phyloP scores from a whole-genome alignment of 1,140 invertebrate species.

The Argopecten irradians region DNA sequence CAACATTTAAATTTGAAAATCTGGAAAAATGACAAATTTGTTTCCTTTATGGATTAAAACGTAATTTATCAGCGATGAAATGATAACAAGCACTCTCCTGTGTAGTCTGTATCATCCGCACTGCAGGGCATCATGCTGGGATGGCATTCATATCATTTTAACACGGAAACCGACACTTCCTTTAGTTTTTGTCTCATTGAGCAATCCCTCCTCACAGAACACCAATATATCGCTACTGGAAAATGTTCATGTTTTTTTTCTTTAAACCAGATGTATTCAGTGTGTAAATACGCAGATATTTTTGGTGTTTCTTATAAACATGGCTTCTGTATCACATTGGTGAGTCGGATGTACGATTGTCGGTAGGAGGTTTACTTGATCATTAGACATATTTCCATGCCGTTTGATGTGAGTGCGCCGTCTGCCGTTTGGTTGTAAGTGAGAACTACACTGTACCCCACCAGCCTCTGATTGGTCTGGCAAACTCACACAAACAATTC shows the following conservation, averaged over 20 bases:
- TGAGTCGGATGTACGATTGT: neutral
- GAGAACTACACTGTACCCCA: neutral
- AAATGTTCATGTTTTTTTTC: neutral
- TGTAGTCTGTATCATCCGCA: neutral
- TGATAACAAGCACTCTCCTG: neutral
- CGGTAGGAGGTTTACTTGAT: neutral
- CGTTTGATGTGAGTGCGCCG: neutral
- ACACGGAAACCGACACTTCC: slow-evolving; percentile 1
- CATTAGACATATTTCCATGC: slow-evolving; percentile 1
- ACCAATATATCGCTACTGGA: neutral
- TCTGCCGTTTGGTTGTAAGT: neutral
- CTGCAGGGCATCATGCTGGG: neutral
- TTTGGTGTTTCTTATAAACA: neutral
- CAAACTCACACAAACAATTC: neutral
- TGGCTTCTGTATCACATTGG: neutral
- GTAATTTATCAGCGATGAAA: neutral
- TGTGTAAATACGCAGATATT: slow-evolving; percentile 3
- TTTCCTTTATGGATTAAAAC: neutral
- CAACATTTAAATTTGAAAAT: neutral
- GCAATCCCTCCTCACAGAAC: neutral
- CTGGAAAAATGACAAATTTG: neutral
- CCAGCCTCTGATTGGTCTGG: neutral
- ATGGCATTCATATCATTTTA: neutral
- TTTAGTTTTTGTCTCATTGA: neutral
- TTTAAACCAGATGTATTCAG: neutral